Evolutionary conservation across 1,140 invertebrate species (phyloP).

Genomic region (Orchestia grillus): DNA sequence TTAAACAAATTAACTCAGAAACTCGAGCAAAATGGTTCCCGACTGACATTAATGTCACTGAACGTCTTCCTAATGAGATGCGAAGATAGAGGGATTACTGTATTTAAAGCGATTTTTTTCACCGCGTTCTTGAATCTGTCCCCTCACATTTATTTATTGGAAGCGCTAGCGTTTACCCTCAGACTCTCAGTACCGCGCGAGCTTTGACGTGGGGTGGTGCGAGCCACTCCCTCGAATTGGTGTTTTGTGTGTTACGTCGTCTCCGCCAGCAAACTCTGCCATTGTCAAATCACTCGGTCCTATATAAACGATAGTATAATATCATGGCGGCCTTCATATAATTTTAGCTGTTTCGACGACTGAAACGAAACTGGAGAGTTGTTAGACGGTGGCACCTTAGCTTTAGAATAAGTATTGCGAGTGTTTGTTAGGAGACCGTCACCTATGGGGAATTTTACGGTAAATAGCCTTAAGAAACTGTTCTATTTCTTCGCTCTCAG

Average conservation of each 20-base stretch:
- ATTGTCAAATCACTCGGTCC: background rate
- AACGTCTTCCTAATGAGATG: background rate
- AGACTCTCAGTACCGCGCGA: background rate
- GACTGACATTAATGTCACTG: background rate
- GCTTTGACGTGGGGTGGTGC: background rate
- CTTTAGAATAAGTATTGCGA: slow-evolving; percentile 9
- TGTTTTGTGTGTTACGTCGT: background rate
- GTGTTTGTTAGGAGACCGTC: slow-evolving; percentile 6
- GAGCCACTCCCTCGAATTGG: background rate
- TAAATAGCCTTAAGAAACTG: slow-evolving; percentile 7
- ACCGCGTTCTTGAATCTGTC: background rate
- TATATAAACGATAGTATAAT: background rate
- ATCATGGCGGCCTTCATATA: background rate
- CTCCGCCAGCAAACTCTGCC: background rate
- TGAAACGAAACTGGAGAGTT: background rate
- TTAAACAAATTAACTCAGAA: background rate
- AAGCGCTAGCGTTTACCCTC: background rate
- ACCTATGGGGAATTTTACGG: background rate
- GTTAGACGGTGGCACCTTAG: background rate
- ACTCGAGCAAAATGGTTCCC: background rate
- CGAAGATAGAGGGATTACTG: background rate
- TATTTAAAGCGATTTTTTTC: background rate
- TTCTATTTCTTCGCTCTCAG: background rate
- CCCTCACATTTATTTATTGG: background rate
- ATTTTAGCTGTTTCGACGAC: background rate